Evolutionary conservation across 2,797 vertebrate genomes (phyloP), one percentile per base, ranked within the genome.

Genomic region (Rhinophrynus dorsalis): DNA sequence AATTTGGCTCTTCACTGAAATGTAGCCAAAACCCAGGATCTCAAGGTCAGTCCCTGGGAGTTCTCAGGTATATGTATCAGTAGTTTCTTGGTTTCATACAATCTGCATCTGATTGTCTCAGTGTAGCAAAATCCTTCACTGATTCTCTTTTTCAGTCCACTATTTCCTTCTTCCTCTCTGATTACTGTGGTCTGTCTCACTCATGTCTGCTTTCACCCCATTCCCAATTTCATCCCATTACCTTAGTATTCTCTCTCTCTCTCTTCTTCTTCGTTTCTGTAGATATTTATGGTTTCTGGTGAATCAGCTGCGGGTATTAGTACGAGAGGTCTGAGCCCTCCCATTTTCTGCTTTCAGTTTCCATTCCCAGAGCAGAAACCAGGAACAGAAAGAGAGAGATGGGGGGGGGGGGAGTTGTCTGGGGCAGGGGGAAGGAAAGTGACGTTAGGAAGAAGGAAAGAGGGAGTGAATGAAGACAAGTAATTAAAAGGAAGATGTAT

Each of bases 291-390:
- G 26, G 11, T 42, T 37, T 56, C 50, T 50, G 6, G 13, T 55
- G 1, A 30, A 7, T 70, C 58, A 47, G 42, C 29, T 23, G 11
- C 33, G 18, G 37, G 8, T 62, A 32, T 55, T 55, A 24, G 18
- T 27, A 37, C 18, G 1, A 1, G 17, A 18, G 24, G 13, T 35
- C n/a, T 2, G 17, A 10, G 11, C 38, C 57, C 27, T 11, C 21
- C 32, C 24, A 27, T 26, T 38, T 23, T 32, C 30, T 47, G 48
- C 55, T 67, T 38, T 35, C 18, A 17, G 66, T 61, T 63, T 57
- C 50, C 7, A 42, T 15, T 55, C 48, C 3, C 15, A 10, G 35
- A 7, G 13, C 21, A 24, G 32, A 1, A 13, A 13, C 0, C 1
- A 5, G 38, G 18, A 17, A 47, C n/a, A n/a, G n/a, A n/a, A n/a